These are phyloP conservation scores for Pediacus dermestoides DNA, from an alignment of 2,888 invertebrate species.

Conservation along the genomic window DNA sequence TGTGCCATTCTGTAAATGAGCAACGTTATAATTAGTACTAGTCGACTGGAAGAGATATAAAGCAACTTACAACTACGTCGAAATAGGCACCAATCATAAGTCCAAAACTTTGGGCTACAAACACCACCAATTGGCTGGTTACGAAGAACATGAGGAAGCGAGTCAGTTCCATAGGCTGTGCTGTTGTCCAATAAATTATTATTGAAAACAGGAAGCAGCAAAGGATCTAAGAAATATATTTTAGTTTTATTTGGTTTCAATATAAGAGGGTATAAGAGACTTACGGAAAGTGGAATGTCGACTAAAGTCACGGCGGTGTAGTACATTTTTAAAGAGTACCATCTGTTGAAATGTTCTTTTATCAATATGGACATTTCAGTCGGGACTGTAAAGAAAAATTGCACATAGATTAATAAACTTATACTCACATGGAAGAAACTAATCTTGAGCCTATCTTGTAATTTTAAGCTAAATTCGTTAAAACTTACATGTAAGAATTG, in stretches of 20 bases:
- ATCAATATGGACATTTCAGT: slow-evolving; percentile 75
- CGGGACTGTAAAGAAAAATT: slow-evolving; percentile 59
- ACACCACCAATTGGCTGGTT: slow-evolving; percentile 76
- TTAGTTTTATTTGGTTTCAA: slow-evolving; percentile 5
- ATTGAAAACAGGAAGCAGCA: slow-evolving; percentile 68
- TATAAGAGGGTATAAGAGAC: slow-evolving; percentile 36
- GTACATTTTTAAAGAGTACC: slow-evolving; percentile 83
- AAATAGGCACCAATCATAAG: slow-evolving; percentile 88
- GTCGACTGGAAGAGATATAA: not conserved
- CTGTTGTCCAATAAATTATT: slow-evolving; percentile 84
- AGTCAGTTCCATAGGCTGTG: slow-evolving; percentile 75
- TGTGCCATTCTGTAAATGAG: slow-evolving; percentile 76
- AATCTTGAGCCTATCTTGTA: too few relatives aligned
- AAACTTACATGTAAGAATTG: slow-evolving; percentile 82
- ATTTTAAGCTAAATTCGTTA: too few relatives aligned
- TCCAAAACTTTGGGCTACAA: slow-evolving; percentile 91
- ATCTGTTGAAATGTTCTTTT: slow-evolving; percentile 85
- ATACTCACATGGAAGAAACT: too few relatives aligned
- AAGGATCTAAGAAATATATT: slow-evolving; percentile 51
- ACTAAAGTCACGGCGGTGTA: slow-evolving; percentile 72
- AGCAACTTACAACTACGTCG: slow-evolving; percentile 70
- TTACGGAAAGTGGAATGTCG: slow-evolving; percentile 75
- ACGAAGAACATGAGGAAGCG: slow-evolving; percentile 83
- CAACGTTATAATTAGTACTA: slow-evolving; percentile 7
- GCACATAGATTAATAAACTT: too few relatives aligned